Percentiles rank a stretch among this genome's conserved stretches.
Conservation (phyloP, 2,797 vertebrate species). For the Chelmon rostratus region DNA sequence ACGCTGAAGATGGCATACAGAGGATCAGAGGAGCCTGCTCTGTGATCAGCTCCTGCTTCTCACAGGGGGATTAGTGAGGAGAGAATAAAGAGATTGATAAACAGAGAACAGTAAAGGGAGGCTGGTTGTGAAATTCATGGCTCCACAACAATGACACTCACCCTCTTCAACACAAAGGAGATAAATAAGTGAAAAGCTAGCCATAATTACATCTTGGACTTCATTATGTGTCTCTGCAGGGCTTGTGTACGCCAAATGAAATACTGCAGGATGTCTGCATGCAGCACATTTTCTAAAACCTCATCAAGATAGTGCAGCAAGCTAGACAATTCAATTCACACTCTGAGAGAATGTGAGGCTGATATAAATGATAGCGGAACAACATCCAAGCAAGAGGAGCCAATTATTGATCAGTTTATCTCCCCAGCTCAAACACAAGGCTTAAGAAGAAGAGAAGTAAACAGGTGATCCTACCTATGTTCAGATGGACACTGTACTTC, state of each 20-base stretch:
- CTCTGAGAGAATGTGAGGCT: neutral
- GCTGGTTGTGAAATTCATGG: constrained; percentile 37
- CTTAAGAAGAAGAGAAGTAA: neutral
- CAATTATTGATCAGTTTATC: constrained; percentile 10
- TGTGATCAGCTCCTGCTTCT: constrained; percentile 42
- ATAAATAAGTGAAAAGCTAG: constrained; percentile 50
- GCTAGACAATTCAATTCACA: constrained; percentile 11
- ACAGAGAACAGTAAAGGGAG: constrained; percentile 41
- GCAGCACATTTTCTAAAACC: constrained; percentile 35
- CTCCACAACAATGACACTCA: constrained; percentile 38
- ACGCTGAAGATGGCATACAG: constrained; percentile 35
- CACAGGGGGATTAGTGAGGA: constrained; percentile 46
- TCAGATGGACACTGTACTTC: constrained; percentile 86
- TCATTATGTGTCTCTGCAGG: constrained; percentile 48
- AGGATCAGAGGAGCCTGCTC: constrained; percentile 34
- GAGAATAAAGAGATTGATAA: constrained; percentile 43
- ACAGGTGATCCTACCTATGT: constrained; percentile 78
- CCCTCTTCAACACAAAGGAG: constrained; percentile 44
- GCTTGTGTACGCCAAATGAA: constrained; percentile 39
- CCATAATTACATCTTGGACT: constrained; percentile 54
- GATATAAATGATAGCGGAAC: neutral
- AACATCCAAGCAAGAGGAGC: neutral
- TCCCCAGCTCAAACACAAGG: neutral
- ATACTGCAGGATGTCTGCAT: constrained; percentile 32
- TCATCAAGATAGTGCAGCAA: constrained; percentile 31